Base-by-base conservation (phyloP, 2,888 invertebrate species). In the Agapostemon virescens region DNA sequence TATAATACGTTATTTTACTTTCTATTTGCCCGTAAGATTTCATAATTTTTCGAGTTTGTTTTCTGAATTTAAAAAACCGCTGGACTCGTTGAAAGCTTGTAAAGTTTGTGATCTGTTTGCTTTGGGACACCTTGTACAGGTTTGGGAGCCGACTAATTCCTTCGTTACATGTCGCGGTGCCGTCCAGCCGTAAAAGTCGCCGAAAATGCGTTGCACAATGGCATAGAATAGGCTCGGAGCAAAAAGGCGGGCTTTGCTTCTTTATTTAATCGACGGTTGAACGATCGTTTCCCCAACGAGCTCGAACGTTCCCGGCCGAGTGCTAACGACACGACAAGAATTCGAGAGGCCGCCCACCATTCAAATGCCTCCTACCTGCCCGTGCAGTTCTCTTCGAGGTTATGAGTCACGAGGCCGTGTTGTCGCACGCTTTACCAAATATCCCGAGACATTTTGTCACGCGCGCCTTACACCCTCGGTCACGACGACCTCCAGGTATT, bases 261-360 rank as follows among this genome's bases (percentile, higher is more conserved):
- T 70, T 61, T 67, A 20, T 23, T 42, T 11, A 36, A 71, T 75
- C 49, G 69, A 69, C 17, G 49, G 23, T 30, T 42, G 68, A 71
- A 71, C 36, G 67, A 58, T 58, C 38, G 49, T 68, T 74, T 64
- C 38, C 66, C 63, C 69, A 61, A 61, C 61, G 61, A 61, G 61
- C 61, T 3, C 33, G 61, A 61, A 7, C 40, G 45, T 55, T 55
- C 55, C 26, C 63, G 68, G 38, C 69, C 42, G 81, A 67, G 36
- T 63, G 82, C 30, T 71, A 81, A 76, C 80, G 78, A 80, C 73
- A 77, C 76, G 82, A 75, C 73, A 78, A 74, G 86, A 86, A 86
- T 83, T 85, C 83, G 74, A 69, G 81, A 77, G 79, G 78, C 77
- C 85, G 83, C 86, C 83, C 75, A 86, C 79, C 77, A 68, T n/a